Conservation (phyloP, 2,888 invertebrate species). For the Brachynemurus nebulosus region DNA sequence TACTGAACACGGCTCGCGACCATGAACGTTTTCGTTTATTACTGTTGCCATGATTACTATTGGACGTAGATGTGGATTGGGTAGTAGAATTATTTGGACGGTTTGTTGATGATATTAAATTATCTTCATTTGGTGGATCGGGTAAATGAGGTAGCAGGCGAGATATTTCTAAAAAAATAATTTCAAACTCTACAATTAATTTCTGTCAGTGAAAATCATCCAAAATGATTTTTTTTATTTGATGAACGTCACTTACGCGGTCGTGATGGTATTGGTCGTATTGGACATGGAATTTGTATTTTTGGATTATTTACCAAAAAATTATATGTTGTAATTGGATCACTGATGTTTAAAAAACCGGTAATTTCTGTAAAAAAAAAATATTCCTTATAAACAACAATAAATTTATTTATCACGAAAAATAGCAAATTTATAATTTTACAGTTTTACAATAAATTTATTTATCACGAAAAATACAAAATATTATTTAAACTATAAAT, state of each 20-base stretch:
- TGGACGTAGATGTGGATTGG: neutral
- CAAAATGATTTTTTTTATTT: neutral
- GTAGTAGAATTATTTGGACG: neutral
- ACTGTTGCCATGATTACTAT: conserved; percentile 1
- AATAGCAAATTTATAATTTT: no score
- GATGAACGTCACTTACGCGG: conserved; percentile 20
- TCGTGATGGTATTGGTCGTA: conserved; percentile 30
- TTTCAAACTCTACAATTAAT: neutral
- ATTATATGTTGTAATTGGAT: neutral
- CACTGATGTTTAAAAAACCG: neutral
- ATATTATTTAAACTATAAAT: no score
- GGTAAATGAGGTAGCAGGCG: neutral
- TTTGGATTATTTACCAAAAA: neutral
- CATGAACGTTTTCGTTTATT: conserved; percentile 78
- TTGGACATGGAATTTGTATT: conserved; percentile 22
- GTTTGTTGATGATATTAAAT: no score
- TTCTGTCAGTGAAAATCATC: neutral
- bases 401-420: no score
- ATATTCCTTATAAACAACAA: neutral
- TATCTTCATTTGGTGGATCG: no score
- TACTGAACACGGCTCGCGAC: conserved; percentile 92
- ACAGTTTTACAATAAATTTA: no score
- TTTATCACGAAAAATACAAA: no score
- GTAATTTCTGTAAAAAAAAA: neutral
- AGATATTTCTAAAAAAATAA: neutral